A percentile compares a stretch with the other conserved stretches of the same genome.
These are phyloP conservation scores for Colistium nudipinnis DNA, from an alignment of 2,113 vertebrate genomes.

Conservation along the genomic window DNA sequence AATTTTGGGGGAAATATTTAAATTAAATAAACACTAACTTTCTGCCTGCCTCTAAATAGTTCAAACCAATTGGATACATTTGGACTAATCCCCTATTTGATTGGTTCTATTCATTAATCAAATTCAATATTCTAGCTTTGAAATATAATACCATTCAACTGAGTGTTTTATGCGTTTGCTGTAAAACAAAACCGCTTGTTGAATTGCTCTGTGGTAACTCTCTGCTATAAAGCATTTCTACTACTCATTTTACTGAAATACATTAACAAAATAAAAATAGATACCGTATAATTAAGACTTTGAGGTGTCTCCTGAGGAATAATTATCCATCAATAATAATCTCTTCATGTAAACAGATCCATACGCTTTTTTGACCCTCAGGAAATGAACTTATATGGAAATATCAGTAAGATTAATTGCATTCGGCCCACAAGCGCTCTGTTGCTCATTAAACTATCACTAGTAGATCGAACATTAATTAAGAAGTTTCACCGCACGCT, in stretches of 20 bases:
- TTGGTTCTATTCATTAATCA: too few species aligned
- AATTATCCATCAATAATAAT: conserved; percentile 46
- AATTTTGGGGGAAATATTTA: too few species aligned
- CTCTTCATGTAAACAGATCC: conserved; percentile 44
- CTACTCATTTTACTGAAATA: background rate
- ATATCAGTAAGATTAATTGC: conserved; percentile 67
- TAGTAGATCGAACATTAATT: conserved; percentile 74
- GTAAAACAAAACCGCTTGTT: too few species aligned
- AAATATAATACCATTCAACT: too few species aligned
- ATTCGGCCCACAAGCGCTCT: conserved; percentile 16
- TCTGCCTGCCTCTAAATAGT: too few species aligned
- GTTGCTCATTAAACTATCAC: conserved; percentile 64
- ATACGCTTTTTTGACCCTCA: conserved; percentile 40
- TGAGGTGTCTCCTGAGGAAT: conserved; percentile 5
- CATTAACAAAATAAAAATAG: background rate
- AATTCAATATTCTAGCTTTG: too few species aligned
- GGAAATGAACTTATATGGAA: conserved; percentile 47
- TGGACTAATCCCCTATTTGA: too few species aligned
- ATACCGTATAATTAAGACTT: background rate
- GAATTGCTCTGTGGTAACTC: too few species aligned
- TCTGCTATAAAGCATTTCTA: too few species aligned
- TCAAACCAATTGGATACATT: too few species aligned
- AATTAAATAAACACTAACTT: too few species aligned
- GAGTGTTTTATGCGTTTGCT: too few species aligned
- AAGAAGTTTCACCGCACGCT: conserved; percentile 35